Evolutionary conservation across 30 jellyfish, hydroid and myxozoan genomes (phyloP), one percentile per base, ranked within the genome.

Genomic region (Aurelia aurita): DNA sequence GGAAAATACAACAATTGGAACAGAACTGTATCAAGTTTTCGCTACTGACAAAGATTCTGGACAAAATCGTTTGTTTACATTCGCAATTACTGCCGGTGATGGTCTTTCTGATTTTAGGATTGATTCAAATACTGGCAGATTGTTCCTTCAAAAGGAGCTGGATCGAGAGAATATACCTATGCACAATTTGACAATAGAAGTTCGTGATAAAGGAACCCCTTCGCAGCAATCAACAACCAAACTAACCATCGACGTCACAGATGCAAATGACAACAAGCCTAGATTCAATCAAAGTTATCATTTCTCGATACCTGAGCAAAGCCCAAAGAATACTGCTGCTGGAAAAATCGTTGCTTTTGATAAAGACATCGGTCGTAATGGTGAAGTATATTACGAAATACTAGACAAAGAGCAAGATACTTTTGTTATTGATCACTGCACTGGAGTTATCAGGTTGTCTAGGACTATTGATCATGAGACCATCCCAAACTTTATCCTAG

Each of bases 211-310:
- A 16, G 98, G 90, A 2, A 69, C 23, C 23, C 25, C 78, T 15
- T 69, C 79, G 6, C 87, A 15, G 32, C 73, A 72, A 66, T 58
- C 87, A 15, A n/a, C 26, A 22, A 62, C 82, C 28, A 34, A 67
- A 26, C 64, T 87, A 25, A 73, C 15, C 1, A 54, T 91, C 9
- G 62, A 43, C 21, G 82, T 92, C 44, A 49, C 58, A 25, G 98
- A 92, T 82, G 69, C 31, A 10, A 92, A 92, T 68, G 98, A 92
- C 74, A 92, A 92, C 66, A 39, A 12, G 28, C 98, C 98, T 19
- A 58, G 55, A 16, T 92, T 86, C 57, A 67, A 67, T 53, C 80
- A 69, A 23, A 67, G 77, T 3, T 87, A 84, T 61, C 23, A 85
- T 1, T 90, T 90, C 70, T 61, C 76, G 12, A 35, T 85, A 3